These are phyloP conservation scores for Psittacula echo DNA, from an alignment of 2,797 vertebrate species.

Conservation along the genomic window DNA sequence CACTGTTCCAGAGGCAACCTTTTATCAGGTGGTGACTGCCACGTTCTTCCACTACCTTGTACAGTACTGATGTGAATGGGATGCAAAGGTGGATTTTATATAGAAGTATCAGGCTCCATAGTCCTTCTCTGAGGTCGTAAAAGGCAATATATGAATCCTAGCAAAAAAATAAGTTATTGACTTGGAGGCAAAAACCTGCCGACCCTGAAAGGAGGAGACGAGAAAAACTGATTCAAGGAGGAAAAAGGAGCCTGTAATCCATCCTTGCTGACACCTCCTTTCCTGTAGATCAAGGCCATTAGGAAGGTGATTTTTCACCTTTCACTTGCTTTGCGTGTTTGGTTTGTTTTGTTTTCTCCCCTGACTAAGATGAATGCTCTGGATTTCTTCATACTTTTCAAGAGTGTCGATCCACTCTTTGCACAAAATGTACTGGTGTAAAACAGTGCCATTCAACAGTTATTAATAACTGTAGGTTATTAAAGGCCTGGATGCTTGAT, in stretches of 20 bases:
- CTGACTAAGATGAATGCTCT: neutral
- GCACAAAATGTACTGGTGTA: neutral
- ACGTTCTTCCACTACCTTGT: accelerated
- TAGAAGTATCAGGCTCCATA: neutral
- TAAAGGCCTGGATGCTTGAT: neutral
- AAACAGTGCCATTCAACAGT: neutral
- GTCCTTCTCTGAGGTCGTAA: accelerated
- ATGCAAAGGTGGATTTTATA: neutral
- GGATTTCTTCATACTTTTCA: neutral
- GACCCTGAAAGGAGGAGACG: neutral
- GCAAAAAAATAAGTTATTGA: neutral
- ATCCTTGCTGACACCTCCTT: neutral
- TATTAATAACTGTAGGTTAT: neutral
- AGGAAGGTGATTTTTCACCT: neutral
- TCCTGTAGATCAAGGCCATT: neutral
- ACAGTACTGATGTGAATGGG: neutral
- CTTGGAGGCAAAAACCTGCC: neutral
- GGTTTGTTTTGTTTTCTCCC: neutral
- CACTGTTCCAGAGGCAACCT: neutral
- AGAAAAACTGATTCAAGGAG: neutral
- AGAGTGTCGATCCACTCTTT: neutral
- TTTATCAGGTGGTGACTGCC: neutral
- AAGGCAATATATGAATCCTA: neutral
- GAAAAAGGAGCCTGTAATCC: neutral
- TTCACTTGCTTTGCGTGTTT: neutral